Conservation (phyloP, 2,113 vertebrate species). For the Platysteira castanea region DNA sequence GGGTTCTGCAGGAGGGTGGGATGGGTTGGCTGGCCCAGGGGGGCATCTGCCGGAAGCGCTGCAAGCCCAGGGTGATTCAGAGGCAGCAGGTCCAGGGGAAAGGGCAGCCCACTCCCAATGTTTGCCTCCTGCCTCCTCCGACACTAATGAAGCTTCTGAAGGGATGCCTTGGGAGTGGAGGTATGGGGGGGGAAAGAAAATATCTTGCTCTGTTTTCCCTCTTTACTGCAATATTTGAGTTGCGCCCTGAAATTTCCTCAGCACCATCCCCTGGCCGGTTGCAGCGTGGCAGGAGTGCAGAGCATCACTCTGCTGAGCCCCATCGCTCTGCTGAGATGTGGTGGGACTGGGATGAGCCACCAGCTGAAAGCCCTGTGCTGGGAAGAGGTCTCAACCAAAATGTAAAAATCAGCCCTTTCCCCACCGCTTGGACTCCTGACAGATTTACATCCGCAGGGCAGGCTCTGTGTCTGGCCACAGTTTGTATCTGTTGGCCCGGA, state of each 20-base stretch:
- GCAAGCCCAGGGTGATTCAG: neutral
- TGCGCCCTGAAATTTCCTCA: neutral
- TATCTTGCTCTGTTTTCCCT: neutral
- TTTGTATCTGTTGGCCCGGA: neutral
- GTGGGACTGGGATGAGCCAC: neutral
- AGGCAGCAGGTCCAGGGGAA: neutral
- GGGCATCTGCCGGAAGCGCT: neutral
- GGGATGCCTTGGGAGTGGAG: neutral
- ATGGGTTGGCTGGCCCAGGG: neutral
- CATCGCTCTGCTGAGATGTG: accelerated
- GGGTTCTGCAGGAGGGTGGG: neutral
- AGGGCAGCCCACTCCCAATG: accelerated
- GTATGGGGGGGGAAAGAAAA: neutral
- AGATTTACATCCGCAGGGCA: neutral
- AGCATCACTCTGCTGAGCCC: accelerated
- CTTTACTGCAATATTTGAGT: neutral
- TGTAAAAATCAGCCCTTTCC: neutral
- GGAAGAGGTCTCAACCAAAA: neutral
- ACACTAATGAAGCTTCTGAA: neutral
- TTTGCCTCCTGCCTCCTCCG: neutral
- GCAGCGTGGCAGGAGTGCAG: accelerated
- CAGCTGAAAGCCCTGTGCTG: neutral
- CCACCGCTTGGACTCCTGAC: neutral
- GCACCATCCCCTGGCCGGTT: neutral
- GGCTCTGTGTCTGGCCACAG: neutral